Percentiles rank a stretch among this genome's conserved stretches.
Evolutionary conservation across 1,140 invertebrate species (phyloP).

Genomic region (Contarinia nasturtii): DNA sequence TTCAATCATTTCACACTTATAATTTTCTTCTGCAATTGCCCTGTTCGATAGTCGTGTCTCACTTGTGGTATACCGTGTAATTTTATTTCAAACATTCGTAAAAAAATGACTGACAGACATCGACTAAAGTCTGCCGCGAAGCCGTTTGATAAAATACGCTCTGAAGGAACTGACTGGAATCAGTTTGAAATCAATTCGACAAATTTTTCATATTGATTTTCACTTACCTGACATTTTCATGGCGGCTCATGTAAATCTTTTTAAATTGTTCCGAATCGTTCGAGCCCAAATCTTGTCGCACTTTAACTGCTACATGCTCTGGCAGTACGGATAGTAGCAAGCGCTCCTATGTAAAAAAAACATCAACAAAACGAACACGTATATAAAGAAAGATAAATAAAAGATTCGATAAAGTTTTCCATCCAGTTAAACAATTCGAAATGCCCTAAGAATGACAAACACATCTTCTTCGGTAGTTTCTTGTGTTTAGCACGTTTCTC

Average conservation of each 20-base stretch:
- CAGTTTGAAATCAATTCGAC: no score
- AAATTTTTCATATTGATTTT: background rate
- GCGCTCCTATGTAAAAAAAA: slow-evolving; percentile 45
- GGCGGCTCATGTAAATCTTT: slow-evolving; percentile 92
- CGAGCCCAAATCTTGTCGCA: slow-evolving; percentile 76
- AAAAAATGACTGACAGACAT: no score
- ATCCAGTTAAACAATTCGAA: background rate
- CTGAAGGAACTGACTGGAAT: no score
- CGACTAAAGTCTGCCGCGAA: no score
- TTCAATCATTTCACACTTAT: no score
- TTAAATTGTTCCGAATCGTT: slow-evolving; percentile 81
- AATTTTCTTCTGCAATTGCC: no score
- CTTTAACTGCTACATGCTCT: slow-evolving; percentile 86
- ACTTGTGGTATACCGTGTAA: no score
- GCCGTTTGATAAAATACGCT: no score
- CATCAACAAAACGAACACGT: background rate
- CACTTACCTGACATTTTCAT: slow-evolving; percentile 82
- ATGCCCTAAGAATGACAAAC: background rate
- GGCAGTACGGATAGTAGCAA: slow-evolving; percentile 80
- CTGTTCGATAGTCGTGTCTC: no score
- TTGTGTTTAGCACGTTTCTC: no score
- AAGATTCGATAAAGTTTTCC: background rate
- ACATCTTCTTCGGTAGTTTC: no score
- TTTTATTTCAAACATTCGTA: no score
- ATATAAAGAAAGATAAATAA: background rate